Conservation (phyloP, 1,140 invertebrate genomes). For the Lordiphosa stackelbergi region DNA sequence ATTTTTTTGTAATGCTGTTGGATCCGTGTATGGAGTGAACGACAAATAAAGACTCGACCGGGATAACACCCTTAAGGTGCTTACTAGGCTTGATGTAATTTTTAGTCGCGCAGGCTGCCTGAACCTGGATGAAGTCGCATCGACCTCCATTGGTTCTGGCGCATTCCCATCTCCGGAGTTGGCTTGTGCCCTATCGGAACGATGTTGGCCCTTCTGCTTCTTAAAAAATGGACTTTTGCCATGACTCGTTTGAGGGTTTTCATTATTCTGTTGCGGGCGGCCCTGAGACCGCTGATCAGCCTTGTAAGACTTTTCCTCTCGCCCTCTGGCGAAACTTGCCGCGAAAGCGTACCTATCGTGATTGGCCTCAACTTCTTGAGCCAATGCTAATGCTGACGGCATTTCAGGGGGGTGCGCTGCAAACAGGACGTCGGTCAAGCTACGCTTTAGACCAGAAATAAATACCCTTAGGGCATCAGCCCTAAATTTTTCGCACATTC, state of each 20-base stretch:
- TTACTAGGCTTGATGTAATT: not conserved
- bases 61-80: not conserved
- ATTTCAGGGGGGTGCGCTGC: slow-evolving; percentile 17
- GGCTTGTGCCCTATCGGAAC: too few species aligned
- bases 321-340: not conserved
- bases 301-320: not conserved
- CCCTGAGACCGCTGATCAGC: not conserved
- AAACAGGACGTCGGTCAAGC: slow-evolving; percentile 20
- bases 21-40: not conserved
- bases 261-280: not conserved
- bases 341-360: slow-evolving; percentile 8
- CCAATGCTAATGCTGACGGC: slow-evolving; percentile 22
- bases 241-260: not conserved
- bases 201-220: too few species aligned
- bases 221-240: not conserved
- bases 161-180: not conserved
- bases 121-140: not conserved
- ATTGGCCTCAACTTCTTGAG: slow-evolving; percentile 21
- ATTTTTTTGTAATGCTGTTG: not conserved
- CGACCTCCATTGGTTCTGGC: not conserved
- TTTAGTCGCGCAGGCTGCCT: slow-evolving; percentile 3
- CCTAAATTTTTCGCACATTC: slow-evolving; percentile 22
- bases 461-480: slow-evolving; percentile 19
- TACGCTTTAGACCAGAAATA: slow-evolving; percentile 17
- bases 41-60: not conserved